Evolutionary conservation across 2,113 vertebrate species (phyloP), one percentile per base, ranked within the genome.

Genomic region (Halcyon malimbica): DNA sequence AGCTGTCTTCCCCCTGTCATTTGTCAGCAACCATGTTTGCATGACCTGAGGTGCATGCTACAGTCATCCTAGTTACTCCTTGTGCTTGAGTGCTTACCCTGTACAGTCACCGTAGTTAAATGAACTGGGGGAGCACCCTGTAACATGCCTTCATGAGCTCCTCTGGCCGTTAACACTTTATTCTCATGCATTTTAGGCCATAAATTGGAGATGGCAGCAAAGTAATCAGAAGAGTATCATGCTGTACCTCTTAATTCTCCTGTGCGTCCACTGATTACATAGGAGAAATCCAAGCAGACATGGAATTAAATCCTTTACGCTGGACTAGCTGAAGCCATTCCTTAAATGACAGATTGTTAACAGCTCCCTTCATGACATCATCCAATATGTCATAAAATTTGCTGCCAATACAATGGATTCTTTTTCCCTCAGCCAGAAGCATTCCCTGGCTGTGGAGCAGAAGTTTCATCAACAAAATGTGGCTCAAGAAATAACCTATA

Each of bases 291-390:
- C 89, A 80, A 94, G 89, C 92, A 94, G 90, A 94, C 88, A 77
- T 48, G 63, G 79, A 93, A 96, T 95, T 95, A 96, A 96, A 96
- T 93, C 42, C 44, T 83, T 79, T 89, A 96, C 31, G 1, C 13
- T 85, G 65, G 93, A 96, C 83, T 62, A 82, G 92, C 85, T 4
- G 2, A 91, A 96, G 84, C 81, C 91, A 77, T 60, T 96, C 91
- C 80, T 81, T 94, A 96, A 96, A 91, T 96, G 96, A 94, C 94
- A 97, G 95, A 95, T 94, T 97, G 94, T 83, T 97, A 97, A 95
- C 90, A 91, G 73, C 75, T 96, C 93, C 94, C 91, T 93, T 96
- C 95, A 95, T 96, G 96, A 96, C 93, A 97, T 97, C 93, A 96
- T 71, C 93, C 97, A 96, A 87, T 95, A 97, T 97, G 96, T 94